These are phyloP conservation scores for Triplophysa yarkandensis DNA, from an alignment of 2,797 vertebrate genomes.

Conservation along the genomic window DNA sequence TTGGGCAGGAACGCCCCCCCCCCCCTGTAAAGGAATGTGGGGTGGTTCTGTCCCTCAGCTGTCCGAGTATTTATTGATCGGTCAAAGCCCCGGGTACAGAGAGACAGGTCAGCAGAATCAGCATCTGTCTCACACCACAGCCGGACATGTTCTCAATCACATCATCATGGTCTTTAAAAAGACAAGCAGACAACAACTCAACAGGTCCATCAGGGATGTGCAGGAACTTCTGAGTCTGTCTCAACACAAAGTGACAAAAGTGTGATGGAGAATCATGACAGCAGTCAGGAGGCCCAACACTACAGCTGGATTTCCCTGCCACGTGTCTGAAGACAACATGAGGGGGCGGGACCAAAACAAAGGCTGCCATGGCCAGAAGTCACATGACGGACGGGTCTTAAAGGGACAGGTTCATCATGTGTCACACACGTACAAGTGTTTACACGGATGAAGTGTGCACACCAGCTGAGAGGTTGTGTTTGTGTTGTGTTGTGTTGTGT, in stretches of 20 bases:
- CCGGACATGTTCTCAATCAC: constrained; percentile 43
- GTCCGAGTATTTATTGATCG: constrained; percentile 72
- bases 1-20: constrained; percentile 34
- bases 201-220: no score
- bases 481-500: no score
- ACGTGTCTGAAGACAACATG: constrained; percentile 74
- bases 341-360: constrained; percentile 75
- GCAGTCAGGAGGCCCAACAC: neutral
- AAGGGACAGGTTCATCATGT: constrained; percentile 45
- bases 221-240: neutral
- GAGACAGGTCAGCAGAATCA: constrained; percentile 58
- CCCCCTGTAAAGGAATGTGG: constrained; percentile 68
- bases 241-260: no score
- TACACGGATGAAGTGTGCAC: no score
- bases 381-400: constrained; percentile 46
- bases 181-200: no score
- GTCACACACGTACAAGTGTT: neutral
- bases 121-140: constrained; percentile 57
- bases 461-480: no score
- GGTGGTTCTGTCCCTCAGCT: constrained; percentile 68
- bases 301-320: constrained; percentile 76
- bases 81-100: constrained; percentile 55
- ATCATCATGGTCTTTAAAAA: no score
- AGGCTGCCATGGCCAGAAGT: constrained; percentile 65
- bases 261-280: no score